A percentile compares a stretch with the other conserved stretches of the same genome.
Evolutionary conservation across 2,113 vertebrate genomes (phyloP).

Genomic region (Blennius ocellaris): DNA sequence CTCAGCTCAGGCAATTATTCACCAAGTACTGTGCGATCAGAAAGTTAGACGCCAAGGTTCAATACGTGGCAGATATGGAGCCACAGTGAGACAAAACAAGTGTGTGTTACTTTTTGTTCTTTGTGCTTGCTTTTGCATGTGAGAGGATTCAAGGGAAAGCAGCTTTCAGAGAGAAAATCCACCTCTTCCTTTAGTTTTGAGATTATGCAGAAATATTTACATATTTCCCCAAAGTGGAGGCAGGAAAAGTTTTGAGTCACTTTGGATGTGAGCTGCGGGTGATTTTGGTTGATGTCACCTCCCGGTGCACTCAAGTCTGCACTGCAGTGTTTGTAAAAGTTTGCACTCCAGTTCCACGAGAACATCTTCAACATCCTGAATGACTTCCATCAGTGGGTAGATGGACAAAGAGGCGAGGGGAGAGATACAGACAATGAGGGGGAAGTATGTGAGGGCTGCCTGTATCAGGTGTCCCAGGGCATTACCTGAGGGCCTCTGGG

Average conservation of each 20-base stretch:
- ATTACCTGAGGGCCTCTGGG: slow-evolving; percentile 71
- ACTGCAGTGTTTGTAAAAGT: background rate
- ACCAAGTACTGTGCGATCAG: slow-evolving; percentile 9
- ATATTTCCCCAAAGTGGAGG: slow-evolving; percentile 74
- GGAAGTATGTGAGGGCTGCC: slow-evolving; percentile 68
- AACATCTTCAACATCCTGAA: slow-evolving; percentile 17
- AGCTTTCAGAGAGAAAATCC: slow-evolving; percentile 21
- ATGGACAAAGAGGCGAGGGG: slow-evolving; percentile 45
- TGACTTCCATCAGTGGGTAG: slow-evolving; percentile 24
- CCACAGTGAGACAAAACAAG: slow-evolving; percentile 73
- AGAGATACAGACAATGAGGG: slow-evolving; percentile 63
- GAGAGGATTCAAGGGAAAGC: slow-evolving; percentile 24
- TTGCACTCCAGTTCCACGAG: background rate
- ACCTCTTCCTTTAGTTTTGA: slow-evolving; percentile 66
- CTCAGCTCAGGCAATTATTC: slow-evolving; percentile 30
- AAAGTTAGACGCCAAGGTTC: slow-evolving; percentile 60
- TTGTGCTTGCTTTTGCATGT: slow-evolving; percentile 25
- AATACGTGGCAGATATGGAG: slow-evolving; percentile 61
- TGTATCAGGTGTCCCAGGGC: slow-evolving; percentile 79
- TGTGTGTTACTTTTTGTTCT: slow-evolving; percentile 22
- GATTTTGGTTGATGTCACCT: slow-evolving; percentile 24
- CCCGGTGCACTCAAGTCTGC: slow-evolving; percentile 18
- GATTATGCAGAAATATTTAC: slow-evolving; percentile 80
- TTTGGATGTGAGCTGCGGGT: slow-evolving; percentile 40
- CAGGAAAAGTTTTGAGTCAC: slow-evolving; percentile 40